Base-by-base conservation (phyloP, 2,888 invertebrate species). In the Drosophila barbarae region DNA sequence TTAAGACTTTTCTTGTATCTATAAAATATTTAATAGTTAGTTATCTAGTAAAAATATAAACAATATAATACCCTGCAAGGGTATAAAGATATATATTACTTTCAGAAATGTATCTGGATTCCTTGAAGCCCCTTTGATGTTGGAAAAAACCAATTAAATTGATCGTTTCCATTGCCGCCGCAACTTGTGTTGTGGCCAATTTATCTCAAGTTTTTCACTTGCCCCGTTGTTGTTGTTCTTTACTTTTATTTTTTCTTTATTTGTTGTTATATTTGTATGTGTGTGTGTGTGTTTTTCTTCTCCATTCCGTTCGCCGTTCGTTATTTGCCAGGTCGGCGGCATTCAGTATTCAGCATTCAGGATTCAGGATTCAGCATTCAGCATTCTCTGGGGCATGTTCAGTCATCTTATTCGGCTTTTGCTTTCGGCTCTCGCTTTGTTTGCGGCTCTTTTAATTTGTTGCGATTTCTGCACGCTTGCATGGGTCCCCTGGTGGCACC, bases 381-480 rank as follows among this genome's bases (percentile, higher is more conserved):
- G 15, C 42, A 26, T 18, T 52, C 52, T 21, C 51, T 34, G 41
- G 42, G 34, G 50, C 61, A 42, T 63, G 63, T 46, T 64, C 63
- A 64, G 61, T 64, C 63, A 64, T 64, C 61, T 61, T 64, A 51
- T 60, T 60, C 46, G 63, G 52, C 63, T 63, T 60, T 63, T 60
- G 60, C 63, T 63, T 51, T 56, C 38, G 59, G 57, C 32, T 26
- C 38, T 56, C 56, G 59, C 69, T 59, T 72, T 78, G 73, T 73
- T 82, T 78, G 77, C 44, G 67, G 65, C 70, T 72, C 73, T 82
- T 77, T 82, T 79, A 80, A 80, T 80, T 80, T 80, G 79, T 80
- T 79, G 83, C 79, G 82, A 79, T 82, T 82, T 73, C 67, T 68
- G 67, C 36, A 79, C 79, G 82, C 79, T 79, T 56, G 69, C 75